Conservation (phyloP, 2,888 invertebrate species). For the Graphium colonna region DNA sequence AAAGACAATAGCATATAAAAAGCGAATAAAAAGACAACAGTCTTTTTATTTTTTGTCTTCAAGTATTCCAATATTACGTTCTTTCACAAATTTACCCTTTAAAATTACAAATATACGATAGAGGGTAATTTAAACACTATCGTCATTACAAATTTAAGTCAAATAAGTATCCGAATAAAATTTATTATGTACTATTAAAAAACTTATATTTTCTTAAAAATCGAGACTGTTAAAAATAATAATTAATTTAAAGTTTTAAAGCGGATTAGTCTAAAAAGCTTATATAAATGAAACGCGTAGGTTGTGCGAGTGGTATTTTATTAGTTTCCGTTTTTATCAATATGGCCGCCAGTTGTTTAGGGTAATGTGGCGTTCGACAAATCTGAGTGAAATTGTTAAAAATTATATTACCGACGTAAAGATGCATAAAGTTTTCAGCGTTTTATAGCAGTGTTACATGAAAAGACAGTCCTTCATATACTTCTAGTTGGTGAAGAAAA, state of each 20-base stretch:
- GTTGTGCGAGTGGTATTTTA: conserved; percentile 43
- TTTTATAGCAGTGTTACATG: conserved; percentile 76
- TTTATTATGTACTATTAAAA: conserved; percentile 13
- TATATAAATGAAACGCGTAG: conserved; percentile 28
- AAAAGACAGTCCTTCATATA: conserved; percentile 60
- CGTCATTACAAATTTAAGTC: conserved; percentile 29
- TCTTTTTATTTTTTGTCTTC: not conserved
- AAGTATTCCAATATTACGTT: too few relatives aligned
- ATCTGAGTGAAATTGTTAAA: conserved; percentile 75
- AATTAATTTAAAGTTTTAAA: conserved; percentile 30
- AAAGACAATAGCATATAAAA: not conserved
- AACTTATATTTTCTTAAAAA: conserved; percentile 5
- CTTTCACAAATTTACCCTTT: conserved; percentile 2
- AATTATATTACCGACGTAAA: conserved; percentile 71
- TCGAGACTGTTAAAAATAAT: conserved; percentile 4
- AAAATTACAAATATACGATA: conserved; percentile 4
- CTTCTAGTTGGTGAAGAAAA: conserved; percentile 65
- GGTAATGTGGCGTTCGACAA: conserved; percentile 80
- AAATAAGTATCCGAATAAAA: conserved; percentile 29
- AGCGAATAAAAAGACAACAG: not conserved
- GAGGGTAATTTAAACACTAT: conserved; percentile 29
- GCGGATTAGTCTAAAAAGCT: conserved; percentile 33
- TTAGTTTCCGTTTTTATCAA: conserved; percentile 70
- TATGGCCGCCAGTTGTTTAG: conserved; percentile 80
- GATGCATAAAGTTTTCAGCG: conserved; percentile 72